Conservation (phyloP, 2,113 vertebrate species). For the Sinosuthora webbiana region DNA sequence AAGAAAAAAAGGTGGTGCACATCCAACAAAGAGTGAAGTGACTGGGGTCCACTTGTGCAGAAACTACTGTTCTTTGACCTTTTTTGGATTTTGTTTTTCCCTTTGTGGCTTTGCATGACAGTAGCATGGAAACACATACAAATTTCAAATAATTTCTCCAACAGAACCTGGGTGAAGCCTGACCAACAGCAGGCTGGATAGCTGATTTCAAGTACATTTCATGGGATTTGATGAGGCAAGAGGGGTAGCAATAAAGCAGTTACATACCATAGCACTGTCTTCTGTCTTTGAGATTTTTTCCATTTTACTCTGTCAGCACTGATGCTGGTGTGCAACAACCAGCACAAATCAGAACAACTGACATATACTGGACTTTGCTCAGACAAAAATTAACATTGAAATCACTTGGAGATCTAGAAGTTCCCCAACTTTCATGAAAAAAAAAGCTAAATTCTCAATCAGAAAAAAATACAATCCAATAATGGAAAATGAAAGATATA, state of each 20-base stretch:
- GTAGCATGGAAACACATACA: neutral
- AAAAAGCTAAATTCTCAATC: neutral
- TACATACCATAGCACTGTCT: neutral
- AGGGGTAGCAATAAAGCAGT: neutral
- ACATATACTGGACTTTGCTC: neutral
- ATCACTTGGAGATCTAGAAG: neutral
- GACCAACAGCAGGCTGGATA: neutral
- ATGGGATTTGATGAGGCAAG: neutral
- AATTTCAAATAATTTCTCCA: neutral
- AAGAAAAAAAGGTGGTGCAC: neutral
- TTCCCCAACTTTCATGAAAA: neutral
- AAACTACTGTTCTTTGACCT: neutral
- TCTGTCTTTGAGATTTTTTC: neutral
- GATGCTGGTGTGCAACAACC: neutral
- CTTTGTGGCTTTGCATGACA: neutral
- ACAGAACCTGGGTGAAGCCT: neutral
- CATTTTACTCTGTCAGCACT: neutral
- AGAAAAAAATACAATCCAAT: neutral
- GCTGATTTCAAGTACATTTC: neutral
- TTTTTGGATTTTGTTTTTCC: neutral
- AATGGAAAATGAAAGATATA: neutral
- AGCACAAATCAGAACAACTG: neutral
- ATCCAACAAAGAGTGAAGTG: neutral
- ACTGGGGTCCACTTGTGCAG: neutral
- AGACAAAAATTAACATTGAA: neutral